phyloP scores from a whole-genome alignment of 2,888 invertebrate genomes.

The Lamellibrachia satsuma region DNA sequence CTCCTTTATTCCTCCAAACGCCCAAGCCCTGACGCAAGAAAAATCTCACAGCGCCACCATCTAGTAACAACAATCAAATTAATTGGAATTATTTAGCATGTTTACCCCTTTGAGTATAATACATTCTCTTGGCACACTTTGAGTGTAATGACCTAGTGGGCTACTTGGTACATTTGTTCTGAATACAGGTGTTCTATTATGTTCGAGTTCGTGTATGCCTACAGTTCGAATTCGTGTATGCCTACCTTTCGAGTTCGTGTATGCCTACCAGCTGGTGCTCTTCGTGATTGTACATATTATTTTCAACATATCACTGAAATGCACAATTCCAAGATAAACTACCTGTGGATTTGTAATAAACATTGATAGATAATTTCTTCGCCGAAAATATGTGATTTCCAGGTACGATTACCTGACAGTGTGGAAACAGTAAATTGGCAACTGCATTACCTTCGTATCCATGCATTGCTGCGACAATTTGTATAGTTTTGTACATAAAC shows the following conservation, averaged over 20 bases:
- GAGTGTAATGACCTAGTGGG: background rate
- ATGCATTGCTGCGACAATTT: no score
- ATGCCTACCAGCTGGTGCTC: background rate
- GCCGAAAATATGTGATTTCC: no score
- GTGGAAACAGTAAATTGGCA: no score
- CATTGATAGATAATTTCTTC: no score
- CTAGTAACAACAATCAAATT: background rate
- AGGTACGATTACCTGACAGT: no score
- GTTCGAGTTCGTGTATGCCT: background rate
- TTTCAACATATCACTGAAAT: no score
- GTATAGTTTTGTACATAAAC: no score
- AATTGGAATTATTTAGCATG: background rate
- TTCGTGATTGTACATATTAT: no score
- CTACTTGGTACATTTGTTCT: background rate
- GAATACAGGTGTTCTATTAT: background rate
- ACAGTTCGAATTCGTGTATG: background rate
- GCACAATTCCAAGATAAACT: no score
- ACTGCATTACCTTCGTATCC: no score
- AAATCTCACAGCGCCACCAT: background rate
- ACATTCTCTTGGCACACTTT: background rate
- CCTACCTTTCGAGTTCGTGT: background rate
- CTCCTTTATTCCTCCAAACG: no score
- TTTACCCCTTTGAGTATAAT: slow-evolving; percentile 19
- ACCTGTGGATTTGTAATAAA: no score
- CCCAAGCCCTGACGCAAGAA: background rate